These are phyloP conservation scores for Spinus pinus DNA, from an alignment of 2,797 vertebrate genomes.

Conservation along the genomic window DNA sequence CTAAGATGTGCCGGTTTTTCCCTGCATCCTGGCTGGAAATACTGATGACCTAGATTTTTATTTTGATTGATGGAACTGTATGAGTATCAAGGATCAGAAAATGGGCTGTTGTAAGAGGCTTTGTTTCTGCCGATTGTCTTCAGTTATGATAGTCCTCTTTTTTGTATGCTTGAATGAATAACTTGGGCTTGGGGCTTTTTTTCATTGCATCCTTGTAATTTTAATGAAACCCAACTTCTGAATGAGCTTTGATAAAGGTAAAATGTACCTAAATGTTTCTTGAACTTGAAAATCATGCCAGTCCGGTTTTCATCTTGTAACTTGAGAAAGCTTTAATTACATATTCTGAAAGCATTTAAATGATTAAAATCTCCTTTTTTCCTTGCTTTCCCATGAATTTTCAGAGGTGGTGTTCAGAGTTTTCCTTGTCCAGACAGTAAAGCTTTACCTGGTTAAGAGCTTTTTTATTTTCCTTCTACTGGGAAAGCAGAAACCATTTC, in stretches of 20 bases:
- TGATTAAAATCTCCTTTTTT: not conserved
- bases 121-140: conserved; percentile 32
- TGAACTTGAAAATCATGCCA: conserved; percentile 32
- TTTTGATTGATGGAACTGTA: conserved; percentile 34
- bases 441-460: not conserved
- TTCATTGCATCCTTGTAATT: conserved; percentile 1
- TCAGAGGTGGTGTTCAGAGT: not conserved
- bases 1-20: not conserved
- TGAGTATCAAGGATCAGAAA: conserved; percentile 14
- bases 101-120: conserved; percentile 20
- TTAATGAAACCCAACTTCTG: not conserved
- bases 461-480: not conserved
- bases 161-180: not conserved
- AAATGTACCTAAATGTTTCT: not conserved
- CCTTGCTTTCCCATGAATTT: not conserved
- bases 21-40: conserved; percentile 32
- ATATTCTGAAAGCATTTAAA: conserved; percentile 9
- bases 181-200: not conserved
- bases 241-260: conserved; percentile 22
- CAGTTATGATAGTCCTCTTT: not conserved
- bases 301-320: conserved; percentile 12
- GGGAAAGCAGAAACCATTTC: not conserved
- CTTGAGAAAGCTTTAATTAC: conserved; percentile 10
- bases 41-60: conserved; percentile 44
- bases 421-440: not conserved